A percentile compares a stretch with the other conserved stretches of the same genome.
These are phyloP conservation scores for Cacajao melanocephalus DNA, from an alignment of 2,797 vertebrate species.

Conservation along the genomic window DNA sequence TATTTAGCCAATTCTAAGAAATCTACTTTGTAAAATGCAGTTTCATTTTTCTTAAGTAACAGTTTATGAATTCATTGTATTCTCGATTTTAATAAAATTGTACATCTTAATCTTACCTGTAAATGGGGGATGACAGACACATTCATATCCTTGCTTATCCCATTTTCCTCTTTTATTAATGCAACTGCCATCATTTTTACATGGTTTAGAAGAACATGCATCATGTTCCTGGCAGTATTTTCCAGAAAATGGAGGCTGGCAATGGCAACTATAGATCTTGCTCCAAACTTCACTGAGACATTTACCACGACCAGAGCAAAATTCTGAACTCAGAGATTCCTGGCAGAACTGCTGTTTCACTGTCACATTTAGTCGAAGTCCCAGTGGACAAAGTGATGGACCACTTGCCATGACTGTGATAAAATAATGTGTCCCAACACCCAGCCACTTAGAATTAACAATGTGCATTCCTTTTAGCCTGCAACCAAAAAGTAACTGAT, in stretches of 20 bases:
- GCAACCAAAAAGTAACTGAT: conserved; percentile 84
- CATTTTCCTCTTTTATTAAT: conserved; percentile 78
- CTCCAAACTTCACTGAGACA: conserved; percentile 87
- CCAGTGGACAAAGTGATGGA: conserved; percentile 83
- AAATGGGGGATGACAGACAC: conserved; percentile 86
- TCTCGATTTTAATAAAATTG: not conserved
- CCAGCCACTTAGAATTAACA: conserved; percentile 87
- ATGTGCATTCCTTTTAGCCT: conserved; percentile 81
- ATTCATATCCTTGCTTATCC: conserved; percentile 84
- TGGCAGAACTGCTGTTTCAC: conserved; percentile 88
- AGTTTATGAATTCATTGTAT: not conserved
- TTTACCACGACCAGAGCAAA: conserved; percentile 89
- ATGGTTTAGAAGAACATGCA: conserved; percentile 85
- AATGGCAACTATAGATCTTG: conserved; percentile 86
- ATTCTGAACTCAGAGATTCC: conserved; percentile 81
- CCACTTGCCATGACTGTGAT: conserved; percentile 83
- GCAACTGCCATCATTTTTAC: conserved; percentile 87
- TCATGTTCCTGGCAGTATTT: conserved; percentile 89
- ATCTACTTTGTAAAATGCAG: not conserved
- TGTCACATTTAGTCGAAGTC: conserved; percentile 88
- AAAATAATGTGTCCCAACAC: conserved; percentile 89
- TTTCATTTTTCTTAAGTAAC: not conserved
- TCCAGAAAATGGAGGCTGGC: conserved; percentile 86
- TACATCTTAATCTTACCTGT: conserved; percentile 85
- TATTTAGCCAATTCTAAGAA: not conserved